Percentiles rank a stretch among this genome's conserved stretches.
These are phyloP conservation scores for Papilio aristodemus DNA, from an alignment of 1,140 invertebrate genomes.

Conservation along the genomic window DNA sequence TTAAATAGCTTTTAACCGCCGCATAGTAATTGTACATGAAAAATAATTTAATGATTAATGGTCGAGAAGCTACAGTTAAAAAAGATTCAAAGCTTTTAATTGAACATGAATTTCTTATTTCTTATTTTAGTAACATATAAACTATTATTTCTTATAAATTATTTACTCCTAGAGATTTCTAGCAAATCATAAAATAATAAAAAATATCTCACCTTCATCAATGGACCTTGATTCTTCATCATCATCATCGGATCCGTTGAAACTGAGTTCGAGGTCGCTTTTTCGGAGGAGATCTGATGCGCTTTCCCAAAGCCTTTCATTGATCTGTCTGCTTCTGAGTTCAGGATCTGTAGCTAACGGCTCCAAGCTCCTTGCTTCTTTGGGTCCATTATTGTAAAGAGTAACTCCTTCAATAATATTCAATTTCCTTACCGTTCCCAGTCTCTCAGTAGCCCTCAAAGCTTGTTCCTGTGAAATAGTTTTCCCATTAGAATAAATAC, in stretches of 20 bases:
- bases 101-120: too few relatives aligned
- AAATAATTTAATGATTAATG: too few relatives aligned
- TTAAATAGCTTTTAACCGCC: too few relatives aligned
- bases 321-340: constrained; percentile 55
- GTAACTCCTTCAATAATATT: constrained; percentile 64
- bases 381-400: constrained; percentile 62
- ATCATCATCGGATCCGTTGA: constrained; percentile 48
- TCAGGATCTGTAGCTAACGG: constrained; percentile 56
- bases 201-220: constrained; percentile 51
- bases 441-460: constrained; percentile 56
- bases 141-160: constrained; percentile 12
- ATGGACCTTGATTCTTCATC: constrained; percentile 61
- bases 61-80: too few relatives aligned
- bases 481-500: constrained; percentile 7
- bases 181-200: too few relatives aligned
- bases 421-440: constrained; percentile 59
- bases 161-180: too few relatives aligned
- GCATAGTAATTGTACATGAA: too few relatives aligned
- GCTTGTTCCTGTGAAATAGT: constrained; percentile 63
- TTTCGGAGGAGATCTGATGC: constrained; percentile 56
- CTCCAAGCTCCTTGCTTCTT: constrained; percentile 60
- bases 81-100: too few relatives aligned
- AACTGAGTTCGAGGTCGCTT: constrained; percentile 66
- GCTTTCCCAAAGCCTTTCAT: constrained; percentile 61
- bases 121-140: too few relatives aligned